A percentile compares a stretch with the other conserved stretches of the same genome.
Evolutionary conservation across 2,888 invertebrate genomes (phyloP).

Genomic region (Barypeithes pellucidus): DNA sequence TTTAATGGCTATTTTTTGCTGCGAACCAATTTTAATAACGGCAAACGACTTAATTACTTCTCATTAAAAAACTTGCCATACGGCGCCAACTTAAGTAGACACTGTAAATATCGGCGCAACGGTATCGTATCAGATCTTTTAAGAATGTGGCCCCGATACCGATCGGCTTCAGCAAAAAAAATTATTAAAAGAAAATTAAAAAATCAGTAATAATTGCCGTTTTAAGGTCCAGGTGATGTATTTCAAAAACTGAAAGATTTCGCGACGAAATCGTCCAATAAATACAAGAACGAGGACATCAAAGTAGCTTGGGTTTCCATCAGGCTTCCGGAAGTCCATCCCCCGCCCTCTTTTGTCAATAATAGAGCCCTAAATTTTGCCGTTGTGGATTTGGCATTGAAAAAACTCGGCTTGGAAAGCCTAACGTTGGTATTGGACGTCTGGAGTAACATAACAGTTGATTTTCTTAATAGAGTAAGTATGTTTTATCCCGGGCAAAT

Average conservation of each 20-base stretch:
- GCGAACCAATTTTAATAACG: too few species aligned
- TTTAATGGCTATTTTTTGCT: too few species aligned
- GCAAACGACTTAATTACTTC: too few species aligned
- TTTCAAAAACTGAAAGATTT: conserved; percentile 75
- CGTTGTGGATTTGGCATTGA: conserved; percentile 79
- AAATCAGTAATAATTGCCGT: too few species aligned
- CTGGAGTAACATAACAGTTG: conserved; percentile 81
- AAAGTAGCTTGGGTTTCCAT: conserved; percentile 82
- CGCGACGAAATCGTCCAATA: conserved; percentile 77
- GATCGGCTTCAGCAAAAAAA: too few species aligned
- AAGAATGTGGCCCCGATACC: too few species aligned
- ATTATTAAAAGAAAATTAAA: too few species aligned
- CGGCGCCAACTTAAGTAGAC: too few species aligned
- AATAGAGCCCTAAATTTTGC: conserved; percentile 72
- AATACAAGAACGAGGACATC: conserved; percentile 79
- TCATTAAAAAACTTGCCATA: too few species aligned
- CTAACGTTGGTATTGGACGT: conserved; percentile 80
- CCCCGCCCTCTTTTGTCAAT: conserved; percentile 61
- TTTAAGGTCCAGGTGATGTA: conserved; percentile 59
- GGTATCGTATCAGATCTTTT: too few species aligned
- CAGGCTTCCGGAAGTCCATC: conserved; percentile 71
- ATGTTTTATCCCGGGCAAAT: too few species aligned
- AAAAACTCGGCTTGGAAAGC: conserved; percentile 82
- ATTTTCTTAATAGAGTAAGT: conserved; percentile 89
- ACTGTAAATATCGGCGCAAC: too few species aligned